Conservation (phyloP, 2,888 invertebrate species). For the Phortica magna region DNA sequence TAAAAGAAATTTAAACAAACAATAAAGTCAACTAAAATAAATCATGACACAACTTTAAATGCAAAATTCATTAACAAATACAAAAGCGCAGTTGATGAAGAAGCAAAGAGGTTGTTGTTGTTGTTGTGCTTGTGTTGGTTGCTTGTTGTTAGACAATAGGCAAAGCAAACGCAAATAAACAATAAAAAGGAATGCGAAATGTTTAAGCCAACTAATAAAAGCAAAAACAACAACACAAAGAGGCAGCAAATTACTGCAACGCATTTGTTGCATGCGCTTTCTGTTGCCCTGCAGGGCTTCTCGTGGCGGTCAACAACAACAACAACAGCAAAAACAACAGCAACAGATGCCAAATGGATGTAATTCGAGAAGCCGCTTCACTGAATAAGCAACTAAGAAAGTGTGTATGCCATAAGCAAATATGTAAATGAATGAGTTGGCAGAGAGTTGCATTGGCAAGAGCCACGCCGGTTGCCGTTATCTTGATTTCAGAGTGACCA, state of each 20-base stretch:
- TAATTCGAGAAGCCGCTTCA: conserved; percentile 52
- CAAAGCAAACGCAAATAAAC: not conserved
- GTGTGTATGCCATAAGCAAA: conserved; percentile 34
- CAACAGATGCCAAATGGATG: conserved; percentile 31
- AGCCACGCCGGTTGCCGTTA: not conserved
- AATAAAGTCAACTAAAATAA: not conserved
- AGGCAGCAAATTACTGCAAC: not conserved
- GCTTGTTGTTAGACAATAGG: not conserved
- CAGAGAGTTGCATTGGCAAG: not conserved
- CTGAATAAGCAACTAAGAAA: not conserved
- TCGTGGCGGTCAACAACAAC: conserved; percentile 39
- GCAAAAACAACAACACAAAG: not conserved
- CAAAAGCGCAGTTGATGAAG: not conserved
- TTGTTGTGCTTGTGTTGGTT: conserved; percentile 7
- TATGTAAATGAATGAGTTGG: not conserved
- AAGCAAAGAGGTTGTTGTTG: conserved; percentile 27
- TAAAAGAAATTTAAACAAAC: not conserved
- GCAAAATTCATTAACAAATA: conserved; percentile 10
- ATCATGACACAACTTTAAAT: conserved; percentile 1
- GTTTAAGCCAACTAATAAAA: not conserved
- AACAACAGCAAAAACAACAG: conserved; percentile 2
- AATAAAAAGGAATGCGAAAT: not conserved
- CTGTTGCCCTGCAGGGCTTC: conserved; percentile 62
- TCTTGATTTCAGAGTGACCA: conserved; percentile 5
- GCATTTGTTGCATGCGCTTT: conserved; percentile 31